Base-by-base conservation (phyloP, 2,797 vertebrate species). In the Fistularia tabacaria region DNA sequence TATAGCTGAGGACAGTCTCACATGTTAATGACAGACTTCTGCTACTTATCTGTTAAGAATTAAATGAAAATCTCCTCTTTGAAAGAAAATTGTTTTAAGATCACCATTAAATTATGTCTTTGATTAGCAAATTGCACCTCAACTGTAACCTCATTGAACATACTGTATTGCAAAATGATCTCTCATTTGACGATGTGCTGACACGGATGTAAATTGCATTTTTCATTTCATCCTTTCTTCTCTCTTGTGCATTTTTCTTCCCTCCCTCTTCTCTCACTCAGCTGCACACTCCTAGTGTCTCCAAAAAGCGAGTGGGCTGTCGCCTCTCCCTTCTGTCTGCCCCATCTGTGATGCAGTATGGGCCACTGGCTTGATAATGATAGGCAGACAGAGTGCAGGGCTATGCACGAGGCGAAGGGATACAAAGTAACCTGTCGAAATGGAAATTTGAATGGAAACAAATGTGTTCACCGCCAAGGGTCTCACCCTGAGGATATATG, bases 331-430 rank as follows among this genome's bases (percentile, higher is more conserved):
- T 83, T 90, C 89, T 90, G 89, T 90, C 87, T 80, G 69, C 63
- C 77, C 89, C 89, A 90, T 91, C 90, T 91, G 90, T 87, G 87
- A 79, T 85, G 80, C 83, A 84, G 85, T 79, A 84, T 82, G 86
- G 78, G 80, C 80, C 81, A 66, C 85, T 87, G 83, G 86, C 81
- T 82, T 74, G 72, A 66, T 81, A 85, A 84, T 69, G 77, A 77
- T 73, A 69, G 79, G 78, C 77, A 69, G 77, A 73, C 76, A 55
- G 77, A 63, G 75, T 48, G 62, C 47, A 13, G 75, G 53, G 70
- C 69, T 55, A 62, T n/a, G 13, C 65, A 57, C 51, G 53, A 79
- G 68, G 76, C 76, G 52, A 61, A 75, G 57, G 49, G 55, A 58
- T 60, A 46, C 54, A 57, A 70, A 73, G 53, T 60, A 51, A 44